Evolutionary conservation across 2,113 vertebrate genomes (phyloP).

Genomic region (Chaetodon trifascialis): DNA sequence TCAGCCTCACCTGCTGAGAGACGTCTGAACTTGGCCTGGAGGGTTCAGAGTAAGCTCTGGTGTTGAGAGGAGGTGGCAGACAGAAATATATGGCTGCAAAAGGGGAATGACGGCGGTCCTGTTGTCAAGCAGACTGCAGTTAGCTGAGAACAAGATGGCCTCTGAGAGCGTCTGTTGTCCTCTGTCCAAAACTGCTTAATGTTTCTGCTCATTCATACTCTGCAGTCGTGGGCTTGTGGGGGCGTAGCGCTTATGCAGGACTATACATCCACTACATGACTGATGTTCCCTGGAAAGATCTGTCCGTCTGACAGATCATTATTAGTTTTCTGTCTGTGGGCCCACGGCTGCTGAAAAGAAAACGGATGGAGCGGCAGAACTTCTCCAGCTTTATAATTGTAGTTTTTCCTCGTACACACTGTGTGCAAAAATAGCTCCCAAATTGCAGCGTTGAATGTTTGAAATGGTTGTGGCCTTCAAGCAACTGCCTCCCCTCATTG

Average conservation of each 20-base stretch:
- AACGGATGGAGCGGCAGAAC: constrained; percentile 12
- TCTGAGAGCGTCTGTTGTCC: constrained; percentile 65
- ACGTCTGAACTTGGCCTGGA: background rate
- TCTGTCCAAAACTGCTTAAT: constrained; percentile 27
- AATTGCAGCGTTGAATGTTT: constrained; percentile 72
- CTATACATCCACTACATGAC: background rate
- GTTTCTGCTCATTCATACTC: constrained; percentile 59
- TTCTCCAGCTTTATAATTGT: constrained; percentile 47
- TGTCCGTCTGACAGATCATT: background rate
- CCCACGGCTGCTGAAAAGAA: background rate
- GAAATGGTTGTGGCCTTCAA: constrained; percentile 70
- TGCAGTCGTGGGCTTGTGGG: constrained; percentile 29
- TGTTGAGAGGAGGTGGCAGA: constrained; percentile 56
- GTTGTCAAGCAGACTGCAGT: constrained; percentile 65
- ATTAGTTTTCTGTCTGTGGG: background rate
- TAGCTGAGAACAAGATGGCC: constrained; percentile 66
- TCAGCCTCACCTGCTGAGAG: background rate
- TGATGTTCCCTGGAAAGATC: background rate
- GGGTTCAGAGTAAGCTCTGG: constrained; percentile 24
- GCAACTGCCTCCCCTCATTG: constrained; percentile 40
- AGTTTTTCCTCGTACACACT: constrained; percentile 36
- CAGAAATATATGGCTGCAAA: constrained; percentile 64
- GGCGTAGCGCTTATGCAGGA: constrained; percentile 34
- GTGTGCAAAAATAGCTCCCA: constrained; percentile 68
- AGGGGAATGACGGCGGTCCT: constrained; percentile 50